phyloP scores from a whole-genome alignment of 2,113 vertebrate genomes.

The Mandrillus leucophaeus region DNA sequence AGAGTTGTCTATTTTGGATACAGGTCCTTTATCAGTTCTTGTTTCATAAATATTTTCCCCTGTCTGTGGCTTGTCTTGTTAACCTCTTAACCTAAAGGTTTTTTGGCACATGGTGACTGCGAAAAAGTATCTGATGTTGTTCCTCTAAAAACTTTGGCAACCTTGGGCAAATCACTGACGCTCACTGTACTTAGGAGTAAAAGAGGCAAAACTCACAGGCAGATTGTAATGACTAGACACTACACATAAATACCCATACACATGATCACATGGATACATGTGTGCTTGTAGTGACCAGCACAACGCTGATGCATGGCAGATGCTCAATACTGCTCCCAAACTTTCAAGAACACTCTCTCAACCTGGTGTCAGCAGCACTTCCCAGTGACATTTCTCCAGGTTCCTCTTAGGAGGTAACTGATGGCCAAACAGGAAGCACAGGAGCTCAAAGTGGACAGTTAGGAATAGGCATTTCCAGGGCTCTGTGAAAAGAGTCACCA shows the following conservation, averaged over 20 bases:
- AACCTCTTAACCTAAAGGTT: neutral
- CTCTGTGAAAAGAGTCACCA: neutral
- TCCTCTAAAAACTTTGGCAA: no score
- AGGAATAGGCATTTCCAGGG: neutral
- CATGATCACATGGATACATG: rapidly evolving
- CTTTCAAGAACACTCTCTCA: neutral
- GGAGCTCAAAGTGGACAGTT: neutral
- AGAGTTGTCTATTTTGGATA: slow-evolving; percentile 24
- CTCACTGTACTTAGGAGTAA: neutral
- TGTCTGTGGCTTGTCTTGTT: neutral
- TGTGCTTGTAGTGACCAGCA: no score
- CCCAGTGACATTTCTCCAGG: neutral
- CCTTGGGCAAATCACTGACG: no score
- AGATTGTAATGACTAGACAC: neutral
- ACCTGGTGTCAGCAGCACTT: neutral
- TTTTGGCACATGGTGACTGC: neutral
- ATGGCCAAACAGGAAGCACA: neutral
- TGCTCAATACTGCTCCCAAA: neutral
- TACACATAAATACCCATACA: neutral
- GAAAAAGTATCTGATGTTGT: neutral
- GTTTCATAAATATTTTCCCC: slow-evolving; percentile 41
- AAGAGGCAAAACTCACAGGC: neutral
- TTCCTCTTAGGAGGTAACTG: neutral
- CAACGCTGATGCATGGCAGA: rapidly evolving
- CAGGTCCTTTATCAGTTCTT: neutral